Evolutionary conservation across 2,113 vertebrate genomes (phyloP).

Genomic region (Sorex araneus): DNA sequence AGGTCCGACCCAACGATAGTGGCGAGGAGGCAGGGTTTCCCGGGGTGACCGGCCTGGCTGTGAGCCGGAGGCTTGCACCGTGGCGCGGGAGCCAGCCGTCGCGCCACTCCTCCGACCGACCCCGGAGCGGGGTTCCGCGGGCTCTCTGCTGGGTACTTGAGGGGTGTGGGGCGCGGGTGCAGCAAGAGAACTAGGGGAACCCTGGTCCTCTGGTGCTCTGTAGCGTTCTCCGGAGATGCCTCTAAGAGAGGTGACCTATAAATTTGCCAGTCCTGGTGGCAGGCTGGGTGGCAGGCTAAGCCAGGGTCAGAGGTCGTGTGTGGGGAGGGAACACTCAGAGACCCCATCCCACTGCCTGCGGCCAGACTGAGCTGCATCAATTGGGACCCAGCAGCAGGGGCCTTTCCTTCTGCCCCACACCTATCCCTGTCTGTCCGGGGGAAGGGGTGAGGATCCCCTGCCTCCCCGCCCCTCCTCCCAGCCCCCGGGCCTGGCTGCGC

Average conservation of each 20-base stretch:
- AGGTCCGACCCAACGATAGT: neutral
- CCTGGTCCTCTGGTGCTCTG: neutral
- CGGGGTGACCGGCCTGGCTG: neutral
- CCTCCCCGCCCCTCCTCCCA: slow-evolving; percentile 77
- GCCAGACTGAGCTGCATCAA: neutral
- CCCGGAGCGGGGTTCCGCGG: too few relatives aligned
- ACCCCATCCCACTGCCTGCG: neutral
- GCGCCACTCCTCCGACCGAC: neutral
- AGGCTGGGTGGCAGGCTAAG: slow-evolving; percentile 5
- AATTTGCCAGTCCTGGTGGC: neutral
- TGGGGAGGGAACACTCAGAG: neutral
- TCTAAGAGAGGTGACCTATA: slow-evolving; percentile 24
- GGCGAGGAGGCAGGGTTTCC: neutral
- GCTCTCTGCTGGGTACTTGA: too few relatives aligned
- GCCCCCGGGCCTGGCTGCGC: slow-evolving; percentile 77
- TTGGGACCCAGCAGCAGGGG: neutral
- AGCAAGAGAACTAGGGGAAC: neutral
- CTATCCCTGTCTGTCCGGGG: neutral
- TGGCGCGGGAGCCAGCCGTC: neutral
- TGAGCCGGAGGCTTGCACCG: neutral
- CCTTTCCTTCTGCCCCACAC: slow-evolving; percentile 31
- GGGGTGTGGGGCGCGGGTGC: neutral
- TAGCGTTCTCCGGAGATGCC: neutral
- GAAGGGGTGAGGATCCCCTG: slow-evolving; percentile 36
- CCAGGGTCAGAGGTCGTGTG: slow-evolving; percentile 70